Conservation (phyloP, 2,113 vertebrate species). For the Lophochroa leadbeateri region DNA sequence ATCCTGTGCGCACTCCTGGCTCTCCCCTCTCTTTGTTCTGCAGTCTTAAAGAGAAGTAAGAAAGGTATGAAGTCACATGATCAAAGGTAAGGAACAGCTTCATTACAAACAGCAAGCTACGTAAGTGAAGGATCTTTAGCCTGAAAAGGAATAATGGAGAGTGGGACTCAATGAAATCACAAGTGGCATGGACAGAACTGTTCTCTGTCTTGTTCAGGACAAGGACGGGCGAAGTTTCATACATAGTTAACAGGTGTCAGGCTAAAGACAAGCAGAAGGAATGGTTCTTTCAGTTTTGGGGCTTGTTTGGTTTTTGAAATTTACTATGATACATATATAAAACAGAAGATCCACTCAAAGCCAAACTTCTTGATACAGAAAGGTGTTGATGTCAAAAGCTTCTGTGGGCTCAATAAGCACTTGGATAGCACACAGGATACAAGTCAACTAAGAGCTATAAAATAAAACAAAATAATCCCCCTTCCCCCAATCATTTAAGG, state of each 20-base stretch:
- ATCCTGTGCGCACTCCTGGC: background rate
- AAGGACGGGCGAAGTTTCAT: background rate
- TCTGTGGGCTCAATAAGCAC: background rate
- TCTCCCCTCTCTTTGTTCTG: background rate
- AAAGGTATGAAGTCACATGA: background rate
- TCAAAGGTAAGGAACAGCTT: background rate
- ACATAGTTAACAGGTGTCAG: background rate
- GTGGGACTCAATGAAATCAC: background rate
- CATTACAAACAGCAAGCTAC: background rate
- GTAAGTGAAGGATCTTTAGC: background rate
- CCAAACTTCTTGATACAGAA: background rate
- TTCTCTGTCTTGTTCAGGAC: background rate
- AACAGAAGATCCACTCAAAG: background rate
- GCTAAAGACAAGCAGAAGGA: background rate
- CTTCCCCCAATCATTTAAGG: background rate
- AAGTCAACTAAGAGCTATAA: background rate
- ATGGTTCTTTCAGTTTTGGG: background rate
- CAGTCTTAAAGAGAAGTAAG: background rate
- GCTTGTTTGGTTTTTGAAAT: background rate
- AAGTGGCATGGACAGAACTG: background rate
- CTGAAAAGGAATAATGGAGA: background rate
- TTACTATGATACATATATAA: background rate
- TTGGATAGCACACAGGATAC: background rate
- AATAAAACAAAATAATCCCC: background rate
- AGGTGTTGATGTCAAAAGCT: background rate